Percentiles rank a stretch among this genome's conserved stretches.
phyloP scores from a whole-genome alignment of 2,888 invertebrate species.

The Limnephilus marmoratus region DNA sequence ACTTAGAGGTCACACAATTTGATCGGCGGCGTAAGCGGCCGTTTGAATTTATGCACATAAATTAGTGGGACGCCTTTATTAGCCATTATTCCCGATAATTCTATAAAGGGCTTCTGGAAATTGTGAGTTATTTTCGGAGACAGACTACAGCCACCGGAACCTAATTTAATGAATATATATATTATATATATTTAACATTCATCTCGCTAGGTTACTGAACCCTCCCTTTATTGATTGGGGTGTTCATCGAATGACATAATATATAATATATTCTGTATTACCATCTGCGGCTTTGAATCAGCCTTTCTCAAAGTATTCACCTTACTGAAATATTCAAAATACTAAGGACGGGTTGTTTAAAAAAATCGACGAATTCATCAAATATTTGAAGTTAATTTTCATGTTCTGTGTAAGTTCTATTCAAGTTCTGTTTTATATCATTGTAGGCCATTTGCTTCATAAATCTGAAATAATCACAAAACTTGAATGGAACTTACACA shows the following conservation, averaged over 20 bases:
- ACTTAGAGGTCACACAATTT: neutral
- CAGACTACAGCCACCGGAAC: neutral
- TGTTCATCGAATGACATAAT: neutral
- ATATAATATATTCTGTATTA: neutral
- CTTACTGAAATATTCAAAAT: too few species aligned
- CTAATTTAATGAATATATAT: neutral
- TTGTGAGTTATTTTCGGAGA: neutral
- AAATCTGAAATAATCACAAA: too few species aligned
- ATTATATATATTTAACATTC: neutral
- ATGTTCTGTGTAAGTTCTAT: too few species aligned
- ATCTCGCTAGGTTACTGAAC: neutral
- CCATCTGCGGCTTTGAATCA: neutral
- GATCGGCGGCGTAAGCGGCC: neutral
- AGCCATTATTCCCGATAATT: neutral
- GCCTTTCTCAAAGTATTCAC: neutral
- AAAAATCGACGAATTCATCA: too few species aligned
- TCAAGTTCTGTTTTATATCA: too few species aligned
- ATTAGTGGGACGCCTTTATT: neutral
- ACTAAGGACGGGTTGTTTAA: too few species aligned
- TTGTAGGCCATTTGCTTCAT: too few species aligned
- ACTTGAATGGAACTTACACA: too few species aligned
- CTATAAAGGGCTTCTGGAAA: neutral
- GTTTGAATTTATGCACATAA: neutral
- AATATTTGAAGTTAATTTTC: too few species aligned
- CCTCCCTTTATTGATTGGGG: neutral